Percentiles rank a stretch among this genome's conserved stretches.
phyloP scores from a whole-genome alignment of 2,113 vertebrate genomes.

The Epinephelus moara region DNA sequence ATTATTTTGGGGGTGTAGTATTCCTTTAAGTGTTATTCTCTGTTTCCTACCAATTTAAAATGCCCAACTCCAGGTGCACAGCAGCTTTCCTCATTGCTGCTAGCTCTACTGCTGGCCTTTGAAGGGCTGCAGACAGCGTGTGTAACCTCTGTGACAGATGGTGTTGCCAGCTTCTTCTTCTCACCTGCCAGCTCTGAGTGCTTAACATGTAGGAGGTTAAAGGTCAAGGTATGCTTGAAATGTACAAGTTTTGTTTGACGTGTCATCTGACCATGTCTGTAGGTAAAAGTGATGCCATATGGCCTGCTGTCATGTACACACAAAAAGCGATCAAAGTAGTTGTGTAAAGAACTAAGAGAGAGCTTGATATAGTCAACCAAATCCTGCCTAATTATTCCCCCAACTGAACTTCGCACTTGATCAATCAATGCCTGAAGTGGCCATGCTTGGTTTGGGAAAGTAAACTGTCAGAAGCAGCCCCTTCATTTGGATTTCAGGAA shows the following conservation, averaged over 20 bases:
- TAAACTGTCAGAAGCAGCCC: background rate
- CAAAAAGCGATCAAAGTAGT: background rate
- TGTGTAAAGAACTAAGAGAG: background rate
- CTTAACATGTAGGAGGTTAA: background rate
- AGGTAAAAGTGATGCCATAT: background rate
- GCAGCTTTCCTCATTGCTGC: background rate
- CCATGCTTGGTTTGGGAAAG: background rate
- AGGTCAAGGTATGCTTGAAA: background rate
- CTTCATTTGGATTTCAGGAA: background rate
- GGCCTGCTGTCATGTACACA: background rate
- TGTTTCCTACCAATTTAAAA: background rate
- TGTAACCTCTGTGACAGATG: background rate
- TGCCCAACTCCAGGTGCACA: background rate
- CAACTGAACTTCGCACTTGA: background rate
- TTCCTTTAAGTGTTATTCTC: background rate
- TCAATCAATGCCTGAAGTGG: background rate
- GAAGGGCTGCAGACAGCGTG: background rate
- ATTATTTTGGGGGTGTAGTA: too few species aligned
- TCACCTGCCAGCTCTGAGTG: background rate
- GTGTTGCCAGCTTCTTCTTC: conserved; percentile 7
- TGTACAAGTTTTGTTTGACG: background rate
- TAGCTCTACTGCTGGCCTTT: background rate
- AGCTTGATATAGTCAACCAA: background rate
- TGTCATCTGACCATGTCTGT: background rate
- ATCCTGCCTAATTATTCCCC: background rate